A percentile compares a stretch with the other conserved stretches of the same genome.
Evolutionary conservation across 1,140 invertebrate genomes (phyloP).

Genomic region (Macrotrachela quadricornifera): DNA sequence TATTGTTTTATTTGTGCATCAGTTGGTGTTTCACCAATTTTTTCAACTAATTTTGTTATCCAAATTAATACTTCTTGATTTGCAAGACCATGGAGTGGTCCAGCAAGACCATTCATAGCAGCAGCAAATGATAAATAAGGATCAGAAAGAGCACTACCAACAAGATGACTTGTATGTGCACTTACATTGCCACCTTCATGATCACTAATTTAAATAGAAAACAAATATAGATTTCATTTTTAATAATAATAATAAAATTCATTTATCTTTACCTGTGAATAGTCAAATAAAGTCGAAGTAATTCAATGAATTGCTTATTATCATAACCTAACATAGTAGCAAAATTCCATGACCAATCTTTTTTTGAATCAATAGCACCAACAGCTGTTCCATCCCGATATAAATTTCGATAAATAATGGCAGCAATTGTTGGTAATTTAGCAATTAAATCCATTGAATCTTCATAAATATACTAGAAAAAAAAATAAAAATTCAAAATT

Average conservation of each 20-base stretch:
- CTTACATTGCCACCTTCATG: slow-evolving; percentile 83
- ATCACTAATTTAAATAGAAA: slow-evolving; percentile 34
- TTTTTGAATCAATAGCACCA: slow-evolving; percentile 59
- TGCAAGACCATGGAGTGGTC: slow-evolving; percentile 79
- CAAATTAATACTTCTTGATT: slow-evolving; percentile 40
- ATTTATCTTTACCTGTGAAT: slow-evolving; percentile 45
- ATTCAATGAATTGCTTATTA: slow-evolving; percentile 60
- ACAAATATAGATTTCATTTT: no score
- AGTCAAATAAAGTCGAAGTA: slow-evolving; percentile 79
- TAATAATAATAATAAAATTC: no score
- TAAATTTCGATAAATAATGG: slow-evolving; percentile 75
- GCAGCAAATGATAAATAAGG: slow-evolving; percentile 80
- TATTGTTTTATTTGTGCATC: slow-evolving; percentile 74
- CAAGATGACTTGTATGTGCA: slow-evolving; percentile 77
- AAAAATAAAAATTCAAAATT: not conserved
- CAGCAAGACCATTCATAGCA: slow-evolving; percentile 77
- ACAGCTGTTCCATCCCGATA: slow-evolving; percentile 64
- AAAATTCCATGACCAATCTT: slow-evolving; percentile 87
- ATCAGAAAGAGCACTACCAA: slow-evolving; percentile 78
- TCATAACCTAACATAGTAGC: slow-evolving; percentile 73
- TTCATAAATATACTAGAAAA: slow-evolving; percentile 47
- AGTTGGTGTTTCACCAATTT: slow-evolving; percentile 49
- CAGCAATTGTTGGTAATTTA: slow-evolving; percentile 75
- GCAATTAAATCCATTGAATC: slow-evolving; percentile 88
- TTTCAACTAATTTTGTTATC: slow-evolving; percentile 42